phyloP scores from a whole-genome alignment of 2,888 invertebrate species.

The Microctonus aethiopoides region DNA sequence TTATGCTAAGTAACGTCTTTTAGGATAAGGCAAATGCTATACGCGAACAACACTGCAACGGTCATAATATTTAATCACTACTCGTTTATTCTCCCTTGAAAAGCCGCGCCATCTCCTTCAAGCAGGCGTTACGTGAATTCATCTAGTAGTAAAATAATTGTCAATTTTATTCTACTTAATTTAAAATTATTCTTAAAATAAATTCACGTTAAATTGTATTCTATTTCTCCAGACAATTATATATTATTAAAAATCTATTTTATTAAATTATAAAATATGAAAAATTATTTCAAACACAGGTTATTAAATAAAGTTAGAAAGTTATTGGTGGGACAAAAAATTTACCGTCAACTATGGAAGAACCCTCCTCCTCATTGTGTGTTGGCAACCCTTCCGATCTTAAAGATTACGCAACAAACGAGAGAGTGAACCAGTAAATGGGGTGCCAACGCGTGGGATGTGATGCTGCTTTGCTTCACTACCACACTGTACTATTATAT shows the following conservation, averaged over 20 bases:
- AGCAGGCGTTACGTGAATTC: constrained; percentile 42
- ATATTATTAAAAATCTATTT: too few relatives aligned
- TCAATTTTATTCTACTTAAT: constrained; percentile 24
- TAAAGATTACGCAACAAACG: constrained; percentile 67
- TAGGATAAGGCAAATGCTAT: constrained; percentile 47
- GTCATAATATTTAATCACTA: constrained; percentile 67
- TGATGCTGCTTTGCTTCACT: constrained; percentile 33
- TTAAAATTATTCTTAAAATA: too few relatives aligned
- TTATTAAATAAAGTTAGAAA: background rate
- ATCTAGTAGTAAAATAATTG: constrained; percentile 53
- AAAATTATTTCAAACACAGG: background rate
- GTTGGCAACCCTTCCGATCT: constrained; percentile 64
- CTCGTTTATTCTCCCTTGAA: constrained; percentile 59
- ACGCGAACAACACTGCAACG: constrained; percentile 55
- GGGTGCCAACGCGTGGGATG: constrained; percentile 60
- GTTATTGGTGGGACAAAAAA: constrained; percentile 51
- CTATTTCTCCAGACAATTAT: too few relatives aligned
- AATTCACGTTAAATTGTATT: too few relatives aligned
- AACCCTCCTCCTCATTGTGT: constrained; percentile 42
- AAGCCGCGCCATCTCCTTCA: constrained; percentile 38
- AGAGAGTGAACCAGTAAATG: constrained; percentile 63
- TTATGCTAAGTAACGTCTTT: constrained; percentile 65
- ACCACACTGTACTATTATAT: constrained; percentile 31
- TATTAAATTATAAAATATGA: background rate
- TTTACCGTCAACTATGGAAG: constrained; percentile 43